Base-by-base conservation (phyloP, 1,140 invertebrate species). In the Macrostomum lignano region DNA sequence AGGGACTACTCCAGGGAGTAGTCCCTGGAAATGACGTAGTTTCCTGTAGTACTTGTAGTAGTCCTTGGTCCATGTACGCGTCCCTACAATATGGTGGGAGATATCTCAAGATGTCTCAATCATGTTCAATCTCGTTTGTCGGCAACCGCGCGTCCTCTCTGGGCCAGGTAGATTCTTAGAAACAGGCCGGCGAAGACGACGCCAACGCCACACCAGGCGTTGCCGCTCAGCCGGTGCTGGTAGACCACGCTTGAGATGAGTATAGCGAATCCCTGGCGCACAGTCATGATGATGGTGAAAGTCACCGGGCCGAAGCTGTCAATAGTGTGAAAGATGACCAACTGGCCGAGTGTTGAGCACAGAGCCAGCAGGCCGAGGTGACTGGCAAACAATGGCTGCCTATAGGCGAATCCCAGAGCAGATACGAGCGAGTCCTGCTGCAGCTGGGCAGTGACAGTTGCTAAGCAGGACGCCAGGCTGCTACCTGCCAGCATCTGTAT, bases 211-310 rank as follows among this genome's bases (percentile, higher is more conserved):
- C 78, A 47, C n/a, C 73, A 59, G 31, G 78, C 79, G 34, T 71
- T 43, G 9, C 63, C 36, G 30, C 68, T 15, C 36, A 98, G 64
- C 19, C 69, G 58, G 61, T 98, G 88, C 15, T 72, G 64, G 58
- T 88, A 98, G 41, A 91, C 70, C 19, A 84, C 50, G 50, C 84
- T 91, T 2, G 84, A 94, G 17, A 94, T 57, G 36, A 94, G 58
- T 44, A 96, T 81, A 25, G 86, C 81, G 43, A 88, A 64, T 32
- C 71, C 75, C 67, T 93, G 86, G 42, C 88, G 58, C 30, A 94
- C 67, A 2, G 88, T 96, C 78, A 94, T 96, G 39, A 96, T 91
- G 40, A 91, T 82, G 3, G 78, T 74, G 63, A 98, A 96, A 30
- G 84, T 9, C 7, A 33, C 17, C n/a, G 38, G 25, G 13, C 88